Evolutionary conservation across 2,888 invertebrate species (phyloP).

Genomic region (Podotricha telesiphe): DNA sequence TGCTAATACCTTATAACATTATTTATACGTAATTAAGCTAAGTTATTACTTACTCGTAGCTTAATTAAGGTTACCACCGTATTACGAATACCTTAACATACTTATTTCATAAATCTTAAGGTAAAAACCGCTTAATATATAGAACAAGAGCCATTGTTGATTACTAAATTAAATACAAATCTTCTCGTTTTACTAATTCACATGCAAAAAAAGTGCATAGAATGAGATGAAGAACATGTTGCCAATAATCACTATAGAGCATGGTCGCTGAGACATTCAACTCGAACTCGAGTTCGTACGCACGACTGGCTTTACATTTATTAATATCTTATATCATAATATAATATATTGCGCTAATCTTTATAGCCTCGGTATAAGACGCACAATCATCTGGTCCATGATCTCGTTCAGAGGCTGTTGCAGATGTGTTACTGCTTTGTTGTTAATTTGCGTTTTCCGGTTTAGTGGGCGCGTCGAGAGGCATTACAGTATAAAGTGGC

Average conservation of each 20-base stretch:
- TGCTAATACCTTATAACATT: no score
- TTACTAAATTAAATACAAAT: neutral
- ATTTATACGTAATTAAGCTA: no score
- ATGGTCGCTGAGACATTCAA: constrained; percentile 65
- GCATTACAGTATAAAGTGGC: constrained; percentile 56
- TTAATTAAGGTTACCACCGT: no score
- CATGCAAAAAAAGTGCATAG: constrained; percentile 11
- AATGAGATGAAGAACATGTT: constrained; percentile 14
- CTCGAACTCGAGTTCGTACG: constrained; percentile 66
- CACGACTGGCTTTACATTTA: constrained; percentile 74
- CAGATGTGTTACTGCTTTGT: constrained; percentile 82
- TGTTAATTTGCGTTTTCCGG: constrained; percentile 82
- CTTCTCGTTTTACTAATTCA: neutral
- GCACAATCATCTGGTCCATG: constrained; percentile 23
- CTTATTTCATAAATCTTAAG: neutral
- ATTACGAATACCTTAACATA: neutral
- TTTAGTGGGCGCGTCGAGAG: constrained; percentile 75
- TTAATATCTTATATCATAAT: constrained; percentile 80
- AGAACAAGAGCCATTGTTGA: constrained; percentile 2
- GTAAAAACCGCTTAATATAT: neutral
- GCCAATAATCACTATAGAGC: constrained; percentile 12
- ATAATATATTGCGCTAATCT: constrained; percentile 51
- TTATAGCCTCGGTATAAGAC: constrained; percentile 7
- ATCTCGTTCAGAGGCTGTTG: constrained; percentile 52
- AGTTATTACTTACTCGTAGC: no score